These are phyloP conservation scores for Scalopus aquaticus DNA, from an alignment of 2,113 vertebrate genomes.

Conservation along the genomic window DNA sequence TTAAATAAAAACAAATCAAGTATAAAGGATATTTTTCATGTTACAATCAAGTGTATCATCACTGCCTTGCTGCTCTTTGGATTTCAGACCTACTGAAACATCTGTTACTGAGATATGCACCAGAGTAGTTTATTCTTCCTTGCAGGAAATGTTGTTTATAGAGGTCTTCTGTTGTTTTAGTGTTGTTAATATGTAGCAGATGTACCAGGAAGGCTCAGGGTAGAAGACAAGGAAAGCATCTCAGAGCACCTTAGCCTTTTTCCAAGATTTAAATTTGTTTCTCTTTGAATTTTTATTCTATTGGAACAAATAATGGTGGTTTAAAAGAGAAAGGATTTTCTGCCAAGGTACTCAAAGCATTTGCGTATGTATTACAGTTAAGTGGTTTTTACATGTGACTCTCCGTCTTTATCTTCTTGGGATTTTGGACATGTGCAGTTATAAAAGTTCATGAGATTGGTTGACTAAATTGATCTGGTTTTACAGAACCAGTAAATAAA, in stretches of 20 bases:
- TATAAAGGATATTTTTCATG: neutral
- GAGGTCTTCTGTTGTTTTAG: conserved; percentile 36
- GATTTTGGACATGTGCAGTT: conserved; percentile 62
- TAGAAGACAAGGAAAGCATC: neutral
- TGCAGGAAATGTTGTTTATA: conserved; percentile 40
- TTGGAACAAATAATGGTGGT: conserved; percentile 11
- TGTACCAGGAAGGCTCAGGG: neutral
- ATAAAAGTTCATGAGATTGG: conserved; percentile 68
- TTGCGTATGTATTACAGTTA: neutral
- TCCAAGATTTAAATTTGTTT: neutral
- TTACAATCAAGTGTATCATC: conserved; percentile 4
- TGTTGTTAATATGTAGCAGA: conserved; percentile 50
- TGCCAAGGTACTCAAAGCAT: conserved; percentile 25
- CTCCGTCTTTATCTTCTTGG: neutral
- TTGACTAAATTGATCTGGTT: conserved; percentile 58
- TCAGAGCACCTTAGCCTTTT: conserved; percentile 56
- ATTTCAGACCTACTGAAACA: conserved; percentile 57
- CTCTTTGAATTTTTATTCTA: conserved; percentile 52
- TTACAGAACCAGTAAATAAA: conserved; percentile 74
- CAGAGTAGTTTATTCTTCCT: conserved; percentile 51
- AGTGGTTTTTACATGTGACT: neutral
- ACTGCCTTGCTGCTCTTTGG: conserved; percentile 33
- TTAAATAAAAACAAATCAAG: conserved; percentile 44
- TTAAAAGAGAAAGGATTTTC: conserved; percentile 33
- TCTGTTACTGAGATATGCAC: conserved; percentile 54